Conservation (phyloP, 2,888 invertebrate genomes). For the Polydrusus tereticollis region DNA sequence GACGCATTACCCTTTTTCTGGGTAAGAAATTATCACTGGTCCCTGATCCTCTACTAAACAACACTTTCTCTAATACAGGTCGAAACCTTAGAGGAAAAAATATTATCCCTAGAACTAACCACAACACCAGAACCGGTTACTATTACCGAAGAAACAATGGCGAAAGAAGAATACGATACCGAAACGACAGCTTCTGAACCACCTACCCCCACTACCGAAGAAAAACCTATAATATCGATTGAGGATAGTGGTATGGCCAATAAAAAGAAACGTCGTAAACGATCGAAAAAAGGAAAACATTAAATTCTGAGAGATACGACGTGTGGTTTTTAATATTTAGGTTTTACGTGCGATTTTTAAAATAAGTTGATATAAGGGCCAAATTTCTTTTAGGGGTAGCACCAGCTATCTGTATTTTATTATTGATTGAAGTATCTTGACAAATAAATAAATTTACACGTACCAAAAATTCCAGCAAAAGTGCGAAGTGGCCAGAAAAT, state of each 20-base stretch:
- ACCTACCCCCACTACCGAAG: slow-evolving; percentile 71
- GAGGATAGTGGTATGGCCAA: slow-evolving; percentile 64
- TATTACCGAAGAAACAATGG: slow-evolving; percentile 52
- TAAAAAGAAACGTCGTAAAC: slow-evolving; percentile 70
- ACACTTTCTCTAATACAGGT: slow-evolving; percentile 32
- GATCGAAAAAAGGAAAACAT: slow-evolving; percentile 70
- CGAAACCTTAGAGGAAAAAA: slow-evolving; percentile 92
- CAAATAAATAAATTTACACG: too few relatives aligned
- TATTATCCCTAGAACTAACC: slow-evolving; percentile 85
- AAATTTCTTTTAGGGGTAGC: too few relatives aligned
- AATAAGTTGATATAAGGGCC: too few relatives aligned
- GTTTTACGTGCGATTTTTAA: too few relatives aligned
- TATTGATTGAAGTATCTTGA: too few relatives aligned
- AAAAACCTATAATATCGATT: slow-evolving; percentile 68
- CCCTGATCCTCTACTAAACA: not conserved
- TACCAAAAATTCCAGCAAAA: too few relatives aligned
- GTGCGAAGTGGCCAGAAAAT: too few relatives aligned
- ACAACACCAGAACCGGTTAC: slow-evolving; percentile 62
- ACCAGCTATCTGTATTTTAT: too few relatives aligned
- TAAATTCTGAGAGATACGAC: slow-evolving; percentile 63
- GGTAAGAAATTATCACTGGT: not conserved
- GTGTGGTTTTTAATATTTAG: slow-evolving; percentile 55
- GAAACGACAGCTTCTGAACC: slow-evolving; percentile 67
- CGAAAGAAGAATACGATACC: slow-evolving; percentile 68
- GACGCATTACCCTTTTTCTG: not conserved